Base-by-base conservation (phyloP, 2,888 invertebrate species). In the Troides oblongomaculatus region DNA sequence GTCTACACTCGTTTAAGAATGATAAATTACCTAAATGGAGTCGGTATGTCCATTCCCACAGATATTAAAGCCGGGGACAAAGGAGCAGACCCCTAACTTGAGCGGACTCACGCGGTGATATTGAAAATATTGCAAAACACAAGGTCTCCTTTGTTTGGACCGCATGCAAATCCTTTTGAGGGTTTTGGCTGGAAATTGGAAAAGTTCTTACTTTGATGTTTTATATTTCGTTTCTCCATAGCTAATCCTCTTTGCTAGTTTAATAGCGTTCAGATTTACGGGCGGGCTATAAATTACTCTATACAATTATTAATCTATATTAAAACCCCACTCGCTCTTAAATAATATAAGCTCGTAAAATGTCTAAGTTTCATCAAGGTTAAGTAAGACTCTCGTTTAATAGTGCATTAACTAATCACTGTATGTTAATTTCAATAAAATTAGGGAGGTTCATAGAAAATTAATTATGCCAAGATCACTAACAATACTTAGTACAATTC, bases 21-120 rank as follows among this genome's bases (percentile, higher is more conserved):
- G 92, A 92, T 92, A 92, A 92, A 92, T 92, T 89, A 88, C 88
- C 87, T 80, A 90, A 90, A 90, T 90, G 90, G 89, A 90, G 84
- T 88, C 87, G 90, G 89, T 86, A 89, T 90, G 92, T 91, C 89
- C 87, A 91, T 92, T 92, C 92, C 92, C 92, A 92, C 92, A 92
- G 91, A 92, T 92, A 92, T 92, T 92, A 92, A 89, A 91, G 83
- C 79, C 82, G 78, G 77, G 87, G 83, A 90, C 90, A 91, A 92
- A 86, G 78, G 84, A 25, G 82, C 71, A 81, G 84, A 84, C 85
- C 89, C 91, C 86, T 81, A 81, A 81, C 81, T 83, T 81, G 78
- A 76, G 72, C 79, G 88, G 87, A 83, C 86, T 86, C 92, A 90
- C 85, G 92, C 90, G 87, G 92, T 75, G 92, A 83, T 84, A 90